A percentile compares a stretch with the other conserved stretches of the same genome.
Conservation (phyloP, 2,113 vertebrate species). For the Casuarius casuarius region DNA sequence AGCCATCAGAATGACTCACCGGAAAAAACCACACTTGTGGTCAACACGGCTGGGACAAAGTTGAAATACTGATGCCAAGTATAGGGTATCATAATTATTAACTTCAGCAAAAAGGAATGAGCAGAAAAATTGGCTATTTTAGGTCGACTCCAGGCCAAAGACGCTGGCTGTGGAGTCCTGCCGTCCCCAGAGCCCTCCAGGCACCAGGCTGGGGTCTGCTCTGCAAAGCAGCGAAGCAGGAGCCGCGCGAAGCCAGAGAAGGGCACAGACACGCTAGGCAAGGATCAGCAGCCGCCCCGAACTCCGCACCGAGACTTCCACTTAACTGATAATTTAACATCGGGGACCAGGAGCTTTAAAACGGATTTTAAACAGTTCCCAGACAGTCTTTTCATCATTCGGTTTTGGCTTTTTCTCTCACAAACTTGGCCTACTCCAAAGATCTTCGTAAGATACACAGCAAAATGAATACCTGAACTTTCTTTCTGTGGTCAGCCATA, state of each 20-base stretch:
- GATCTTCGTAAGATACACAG: neutral
- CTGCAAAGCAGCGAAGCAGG: neutral
- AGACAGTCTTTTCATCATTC: neutral
- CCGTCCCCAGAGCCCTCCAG: neutral
- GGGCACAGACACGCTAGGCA: too few species aligned
- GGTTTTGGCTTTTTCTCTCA: neutral
- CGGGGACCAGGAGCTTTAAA: neutral
- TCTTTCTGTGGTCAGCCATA: neutral
- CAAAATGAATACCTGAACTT: neutral
- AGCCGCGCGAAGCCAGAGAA: fast-evolving
- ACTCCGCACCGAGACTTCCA: neutral
- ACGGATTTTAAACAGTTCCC: neutral
- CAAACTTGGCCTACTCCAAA: neutral
- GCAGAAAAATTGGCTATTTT: neutral
- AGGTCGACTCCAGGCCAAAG: neutral
- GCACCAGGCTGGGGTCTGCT: neutral
- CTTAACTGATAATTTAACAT: fast-evolving
- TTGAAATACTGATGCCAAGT: neutral
- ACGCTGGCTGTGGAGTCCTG: neutral
- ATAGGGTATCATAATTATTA: neutral
- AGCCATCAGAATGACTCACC: neutral
- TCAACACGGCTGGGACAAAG: neutral
- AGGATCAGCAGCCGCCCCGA: neutral
- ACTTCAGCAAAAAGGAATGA: neutral
- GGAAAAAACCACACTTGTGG: neutral